Evolutionary conservation across 1,140 invertebrate species (phyloP), one percentile per base, ranked within the genome.

Genomic region (Cataglyphis hispanica): DNA sequence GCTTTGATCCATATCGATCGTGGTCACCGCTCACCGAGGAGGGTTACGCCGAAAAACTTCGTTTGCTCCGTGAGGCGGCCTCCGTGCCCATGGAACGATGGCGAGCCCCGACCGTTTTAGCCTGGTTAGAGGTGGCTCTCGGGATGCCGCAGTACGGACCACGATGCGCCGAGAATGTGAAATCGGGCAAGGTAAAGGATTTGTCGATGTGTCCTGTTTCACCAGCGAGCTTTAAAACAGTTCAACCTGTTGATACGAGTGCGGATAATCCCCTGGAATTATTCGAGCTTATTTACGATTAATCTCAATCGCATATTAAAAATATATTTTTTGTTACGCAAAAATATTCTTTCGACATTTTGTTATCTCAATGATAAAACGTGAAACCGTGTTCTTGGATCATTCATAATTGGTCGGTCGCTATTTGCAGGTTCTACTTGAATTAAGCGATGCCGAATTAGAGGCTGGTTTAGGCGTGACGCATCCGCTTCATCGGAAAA

Each of bases 81-180:
- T 97, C 97, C 1, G 95, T 98, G 84, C 98, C 98, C n/a, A 97
- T 99, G 95, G 97, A 98, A 87, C 96, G 98, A 91, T 99, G 98
- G 98, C 96, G 98, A 86, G 98, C 98, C 25, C 97, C 98, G 0
- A 98, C 98, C 61, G 98, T 99, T 56, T 96, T 99, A 16, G 98
- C 98, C 0, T 99, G 98, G 98, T 95, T 99, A 53, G 98, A 99
- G 95, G 97, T 99, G 25, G 98, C 98, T 0, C 96, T 99, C 4
- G 98, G 98, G 25, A 99, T 99, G 98, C 98, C 98, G 0, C 98
- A 98, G 90, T 99, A 99, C 91, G 98, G 98, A 1, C 97, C 97
- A 13, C 96, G 97, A 76, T 98, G 98, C 93, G 97, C 98, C 25
- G 98, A 98, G 92, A 99, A 99, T 94, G 97, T 99, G 64, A 99